These are phyloP conservation scores for Carcina quercana DNA, from an alignment of 2,888 invertebrate genomes.

Conservation along the genomic window DNA sequence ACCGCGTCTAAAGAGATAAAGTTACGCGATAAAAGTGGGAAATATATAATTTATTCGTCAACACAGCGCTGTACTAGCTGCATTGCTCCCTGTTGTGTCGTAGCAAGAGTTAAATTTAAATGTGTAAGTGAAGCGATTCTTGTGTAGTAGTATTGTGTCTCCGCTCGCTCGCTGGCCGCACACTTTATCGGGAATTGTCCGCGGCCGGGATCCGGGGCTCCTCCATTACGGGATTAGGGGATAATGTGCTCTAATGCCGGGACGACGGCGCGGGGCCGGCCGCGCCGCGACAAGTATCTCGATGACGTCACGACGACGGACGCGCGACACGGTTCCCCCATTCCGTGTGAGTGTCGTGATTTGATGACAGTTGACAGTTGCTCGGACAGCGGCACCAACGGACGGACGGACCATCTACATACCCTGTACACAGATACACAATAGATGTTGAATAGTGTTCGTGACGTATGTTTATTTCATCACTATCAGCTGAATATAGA, in stretches of 20 bases:
- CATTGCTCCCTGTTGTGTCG: no score
- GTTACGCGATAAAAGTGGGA: no score
- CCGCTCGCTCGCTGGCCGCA: constrained; percentile 12
- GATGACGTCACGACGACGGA: constrained; percentile 17
- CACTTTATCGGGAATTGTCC: constrained; percentile 27
- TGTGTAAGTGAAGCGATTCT: no score
- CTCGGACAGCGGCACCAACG: not conserved
- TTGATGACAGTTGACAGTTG: no score
- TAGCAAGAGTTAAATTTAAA: no score
- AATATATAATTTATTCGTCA: no score
- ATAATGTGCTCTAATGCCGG: constrained; percentile 25
- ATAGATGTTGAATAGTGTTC: no score
- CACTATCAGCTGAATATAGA: no score
- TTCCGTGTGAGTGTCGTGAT: constrained; percentile 8
- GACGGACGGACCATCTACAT: not conserved
- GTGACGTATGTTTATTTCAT: no score
- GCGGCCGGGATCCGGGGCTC: constrained; percentile 19
- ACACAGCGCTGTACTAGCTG: no score
- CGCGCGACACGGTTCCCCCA: constrained; percentile 10
- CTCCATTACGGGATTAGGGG: constrained; percentile 32
- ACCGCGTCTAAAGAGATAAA: no score
- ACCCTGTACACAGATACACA: no score
- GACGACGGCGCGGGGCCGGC: constrained; percentile 13
- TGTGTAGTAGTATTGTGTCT: not conserved
- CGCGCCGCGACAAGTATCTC: constrained; percentile 13